phyloP scores from a whole-genome alignment of 2,888 invertebrate genomes.

The Sminthurinus aureus region DNA sequence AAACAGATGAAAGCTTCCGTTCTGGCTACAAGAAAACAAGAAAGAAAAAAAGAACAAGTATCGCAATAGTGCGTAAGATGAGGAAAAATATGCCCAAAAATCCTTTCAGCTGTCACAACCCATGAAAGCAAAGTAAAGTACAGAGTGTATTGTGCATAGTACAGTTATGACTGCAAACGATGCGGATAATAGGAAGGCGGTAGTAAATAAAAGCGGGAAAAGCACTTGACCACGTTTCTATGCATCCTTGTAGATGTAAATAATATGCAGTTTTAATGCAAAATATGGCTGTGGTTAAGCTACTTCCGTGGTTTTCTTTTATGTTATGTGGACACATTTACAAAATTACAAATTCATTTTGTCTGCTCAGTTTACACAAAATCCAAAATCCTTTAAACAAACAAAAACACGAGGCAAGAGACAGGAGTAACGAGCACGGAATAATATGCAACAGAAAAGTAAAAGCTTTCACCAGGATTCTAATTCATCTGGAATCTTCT shows the following conservation, averaged over 20 bases:
- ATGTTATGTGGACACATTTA: too few species aligned
- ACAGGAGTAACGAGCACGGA: too few species aligned
- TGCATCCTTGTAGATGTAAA: neutral
- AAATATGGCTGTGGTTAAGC: too few species aligned
- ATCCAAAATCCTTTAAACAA: neutral
- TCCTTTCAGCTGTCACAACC: slow-evolving; percentile 27
- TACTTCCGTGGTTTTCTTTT: too few species aligned
- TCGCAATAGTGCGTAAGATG: slow-evolving; percentile 1
- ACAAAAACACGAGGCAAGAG: too few species aligned
- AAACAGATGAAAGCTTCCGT: too few species aligned
- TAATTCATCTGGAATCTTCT: neutral
- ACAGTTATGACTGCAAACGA: neutral
- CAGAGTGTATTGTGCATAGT: too few species aligned
- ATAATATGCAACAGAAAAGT: too few species aligned
- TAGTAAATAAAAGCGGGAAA: neutral
- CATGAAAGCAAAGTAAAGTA: slow-evolving; percentile 23
- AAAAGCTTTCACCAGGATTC: neutral
- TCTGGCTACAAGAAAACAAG: too few species aligned
- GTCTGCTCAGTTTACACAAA: neutral
- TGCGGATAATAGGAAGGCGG: neutral
- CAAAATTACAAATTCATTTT: too few species aligned
- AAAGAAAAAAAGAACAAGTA: too few species aligned
- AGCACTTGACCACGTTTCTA: neutral
- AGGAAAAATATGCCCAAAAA: slow-evolving; percentile 24
- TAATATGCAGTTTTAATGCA: too few species aligned